Evolutionary conservation across 2,113 vertebrate genomes (phyloP).

Genomic region (Ranitomeya imitator): DNA sequence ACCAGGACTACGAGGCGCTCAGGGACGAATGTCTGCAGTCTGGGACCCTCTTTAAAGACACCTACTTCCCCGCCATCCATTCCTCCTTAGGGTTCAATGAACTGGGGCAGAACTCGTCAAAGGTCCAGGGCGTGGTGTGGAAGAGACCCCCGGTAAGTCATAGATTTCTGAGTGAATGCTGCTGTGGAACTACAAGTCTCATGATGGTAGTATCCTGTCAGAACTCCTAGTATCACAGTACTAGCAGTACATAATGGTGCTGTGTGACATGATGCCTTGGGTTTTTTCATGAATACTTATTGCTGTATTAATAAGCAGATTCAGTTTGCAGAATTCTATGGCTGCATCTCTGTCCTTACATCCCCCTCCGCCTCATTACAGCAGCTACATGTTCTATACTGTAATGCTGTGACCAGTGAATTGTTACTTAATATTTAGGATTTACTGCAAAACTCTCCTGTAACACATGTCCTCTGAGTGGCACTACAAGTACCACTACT

Average conservation of each 20-base stretch:
- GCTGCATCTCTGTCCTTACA: too few species aligned
- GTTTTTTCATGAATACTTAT: too few species aligned
- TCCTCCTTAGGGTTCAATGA: slow-evolving; percentile 81
- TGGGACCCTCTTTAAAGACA: slow-evolving; percentile 78
- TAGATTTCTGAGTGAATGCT: not conserved
- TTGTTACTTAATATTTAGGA: too few species aligned
- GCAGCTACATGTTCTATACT: too few species aligned
- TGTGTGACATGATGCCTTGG: not conserved
- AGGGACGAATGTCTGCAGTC: slow-evolving; percentile 66
- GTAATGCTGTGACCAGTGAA: too few species aligned
- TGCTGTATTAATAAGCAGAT: too few species aligned
- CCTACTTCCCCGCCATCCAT: slow-evolving; percentile 73
- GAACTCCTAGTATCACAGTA: not conserved
- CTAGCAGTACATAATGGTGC: not conserved
- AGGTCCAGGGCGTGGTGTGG: slow-evolving; percentile 81
- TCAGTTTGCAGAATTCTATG: too few species aligned
- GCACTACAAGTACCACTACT: not conserved
- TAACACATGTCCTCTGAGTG: not conserved
- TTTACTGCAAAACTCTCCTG: too few species aligned
- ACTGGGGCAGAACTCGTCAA: slow-evolving; percentile 77
- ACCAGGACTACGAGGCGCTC: slow-evolving; percentile 78
- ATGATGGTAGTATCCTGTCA: not conserved
- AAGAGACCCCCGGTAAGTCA: slow-evolving; percentile 80
- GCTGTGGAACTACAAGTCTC: slow-evolving; percentile 13
- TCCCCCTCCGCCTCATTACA: too few species aligned